A percentile compares a stretch with the other conserved stretches of the same genome.
Evolutionary conservation across 2,797 vertebrate species (phyloP).

Genomic region (Gadopsis marmoratus): DNA sequence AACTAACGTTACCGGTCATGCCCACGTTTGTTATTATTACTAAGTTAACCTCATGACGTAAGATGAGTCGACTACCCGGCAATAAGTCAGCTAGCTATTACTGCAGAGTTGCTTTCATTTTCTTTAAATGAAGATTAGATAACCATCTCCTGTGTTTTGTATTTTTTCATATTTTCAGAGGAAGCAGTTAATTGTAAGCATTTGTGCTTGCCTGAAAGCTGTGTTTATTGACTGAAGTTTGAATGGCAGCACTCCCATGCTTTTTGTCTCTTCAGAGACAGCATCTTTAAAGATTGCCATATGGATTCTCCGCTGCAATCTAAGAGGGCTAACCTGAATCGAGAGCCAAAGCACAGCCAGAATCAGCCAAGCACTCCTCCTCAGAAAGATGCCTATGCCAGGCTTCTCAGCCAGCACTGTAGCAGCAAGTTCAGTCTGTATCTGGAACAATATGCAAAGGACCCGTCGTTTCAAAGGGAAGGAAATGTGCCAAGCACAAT

Average conservation of each 20-base stretch:
- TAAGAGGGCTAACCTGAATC: constrained; percentile 64
- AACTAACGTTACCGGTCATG: not conserved
- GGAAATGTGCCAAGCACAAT: constrained; percentile 55
- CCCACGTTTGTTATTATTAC: not conserved
- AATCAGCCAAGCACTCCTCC: constrained; percentile 64
- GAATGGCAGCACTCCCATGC: not conserved
- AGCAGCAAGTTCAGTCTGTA: constrained; percentile 88
- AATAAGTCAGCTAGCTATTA: not conserved
- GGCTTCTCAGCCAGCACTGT: constrained; percentile 89
- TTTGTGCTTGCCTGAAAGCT: not conserved
- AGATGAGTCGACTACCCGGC: not conserved
- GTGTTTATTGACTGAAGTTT: not conserved
- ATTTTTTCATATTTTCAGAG: not conserved
- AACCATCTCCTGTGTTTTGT: too few relatives aligned
- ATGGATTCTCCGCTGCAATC: constrained; percentile 85
- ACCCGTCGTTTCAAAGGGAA: constrained; percentile 79
- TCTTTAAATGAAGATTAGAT: not conserved
- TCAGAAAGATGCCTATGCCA: constrained; percentile 89
- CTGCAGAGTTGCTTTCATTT: not conserved
- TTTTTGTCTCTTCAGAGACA: constrained; percentile 31
- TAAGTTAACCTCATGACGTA: constrained; percentile 9
- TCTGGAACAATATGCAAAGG: constrained; percentile 84
- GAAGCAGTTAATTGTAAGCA: not conserved
- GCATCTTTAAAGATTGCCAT: constrained; percentile 27
- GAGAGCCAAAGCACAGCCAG: constrained; percentile 76